Evolutionary conservation across 2,113 vertebrate species (phyloP).

Genomic region (Cyprinus carpio): DNA sequence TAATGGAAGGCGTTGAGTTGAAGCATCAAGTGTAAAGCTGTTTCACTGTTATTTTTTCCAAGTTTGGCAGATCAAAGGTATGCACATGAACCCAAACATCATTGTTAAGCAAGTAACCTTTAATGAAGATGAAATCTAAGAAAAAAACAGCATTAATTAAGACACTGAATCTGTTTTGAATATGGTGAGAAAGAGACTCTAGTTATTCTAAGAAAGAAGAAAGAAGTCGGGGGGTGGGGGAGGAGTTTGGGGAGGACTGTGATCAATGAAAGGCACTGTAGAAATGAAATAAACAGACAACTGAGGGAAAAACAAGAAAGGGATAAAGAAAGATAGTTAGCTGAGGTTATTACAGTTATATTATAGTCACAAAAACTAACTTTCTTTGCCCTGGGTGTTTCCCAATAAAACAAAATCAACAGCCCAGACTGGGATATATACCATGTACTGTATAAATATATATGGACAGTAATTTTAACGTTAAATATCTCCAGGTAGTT

Average conservation of each 20-base stretch:
- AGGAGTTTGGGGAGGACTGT: no score
- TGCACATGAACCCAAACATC: neutral
- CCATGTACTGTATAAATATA: no score
- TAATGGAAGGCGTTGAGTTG: neutral
- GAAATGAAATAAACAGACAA: neutral
- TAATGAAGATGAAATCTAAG: neutral
- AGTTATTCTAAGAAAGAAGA: conserved; percentile 4
- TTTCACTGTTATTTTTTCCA: neutral
- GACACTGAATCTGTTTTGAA: neutral
- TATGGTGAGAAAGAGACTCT: conserved; percentile 5
- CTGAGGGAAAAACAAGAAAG: neutral
- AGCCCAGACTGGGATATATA: no score
- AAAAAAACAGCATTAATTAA: neutral
- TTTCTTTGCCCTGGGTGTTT: no score
- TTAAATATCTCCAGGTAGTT: no score
- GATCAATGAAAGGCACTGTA: neutral
- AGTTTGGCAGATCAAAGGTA: no score
- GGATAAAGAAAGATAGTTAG: neutral
- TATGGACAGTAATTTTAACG: no score
- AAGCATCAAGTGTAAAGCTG: no score
- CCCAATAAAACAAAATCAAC: no score
- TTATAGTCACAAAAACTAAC: no score
- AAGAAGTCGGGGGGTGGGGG: no score
- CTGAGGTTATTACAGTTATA: no score
- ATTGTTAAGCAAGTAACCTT: neutral